A percentile compares a stretch with the other conserved stretches of the same genome.
Conservation (phyloP, 35 echinoderm and acorn worm genomes). For the Ophioderma brevispina region DNA sequence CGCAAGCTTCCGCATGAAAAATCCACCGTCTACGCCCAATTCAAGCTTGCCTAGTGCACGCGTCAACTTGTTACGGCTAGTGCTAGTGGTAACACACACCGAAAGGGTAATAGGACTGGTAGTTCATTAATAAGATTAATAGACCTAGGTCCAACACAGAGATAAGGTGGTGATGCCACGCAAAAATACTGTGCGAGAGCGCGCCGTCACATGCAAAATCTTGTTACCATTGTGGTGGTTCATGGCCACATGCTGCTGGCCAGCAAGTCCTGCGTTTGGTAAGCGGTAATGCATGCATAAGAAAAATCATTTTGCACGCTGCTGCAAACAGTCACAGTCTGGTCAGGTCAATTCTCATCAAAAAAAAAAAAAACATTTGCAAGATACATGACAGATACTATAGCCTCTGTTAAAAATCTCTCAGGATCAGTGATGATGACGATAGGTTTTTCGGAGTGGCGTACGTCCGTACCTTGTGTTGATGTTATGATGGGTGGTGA, state of each 20-base stretch:
- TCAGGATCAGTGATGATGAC: not conserved
- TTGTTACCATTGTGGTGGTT: constrained; percentile 2
- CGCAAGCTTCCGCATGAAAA: not conserved
- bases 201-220: not conserved
- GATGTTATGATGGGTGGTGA: not conserved
- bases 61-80: not conserved
- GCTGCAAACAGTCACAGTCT: not conserved
- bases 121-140: not conserved
- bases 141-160: not conserved
- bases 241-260: not conserved
- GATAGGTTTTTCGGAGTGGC: too few species aligned
- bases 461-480: not conserved
- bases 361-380: too few species aligned
- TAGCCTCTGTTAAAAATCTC: not conserved
- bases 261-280: not conserved
- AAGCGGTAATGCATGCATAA: not conserved
- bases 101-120: not conserved
- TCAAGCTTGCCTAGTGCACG: not conserved
- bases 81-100: not conserved
- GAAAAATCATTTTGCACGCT: constrained; percentile 7
- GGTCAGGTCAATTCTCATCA: not conserved
- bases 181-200: too few species aligned
- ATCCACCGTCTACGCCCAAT: not conserved
- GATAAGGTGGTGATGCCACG: not conserved
- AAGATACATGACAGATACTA: not conserved